Base-by-base conservation (phyloP, 2,888 invertebrate genomes). In the Bombylius major region DNA sequence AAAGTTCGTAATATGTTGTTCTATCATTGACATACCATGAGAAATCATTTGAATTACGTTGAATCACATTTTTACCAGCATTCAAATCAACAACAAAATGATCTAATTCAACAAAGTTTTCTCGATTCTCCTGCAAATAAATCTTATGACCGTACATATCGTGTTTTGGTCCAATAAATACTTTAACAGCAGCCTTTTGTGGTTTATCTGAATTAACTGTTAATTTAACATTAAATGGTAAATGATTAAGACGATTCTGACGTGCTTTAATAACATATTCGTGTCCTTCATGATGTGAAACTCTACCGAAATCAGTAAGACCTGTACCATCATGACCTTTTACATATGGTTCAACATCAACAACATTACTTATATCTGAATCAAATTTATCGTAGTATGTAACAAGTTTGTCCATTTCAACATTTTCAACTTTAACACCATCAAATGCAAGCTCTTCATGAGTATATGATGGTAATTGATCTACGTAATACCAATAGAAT, bases 371-470 rank as follows among this genome's bases (percentile, higher is more conserved):
- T 61, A 87, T 80, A 58, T 84, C 82, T 63, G 82, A 73, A 51
- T 84, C 77, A 65, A 79, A 83, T 66, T 81, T 77, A 63, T 87
- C 86, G 63, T 85, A 85, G 72, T 80, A 86, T 12, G 87, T 87
- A 46, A 79, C 71, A 5, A 87, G 75, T 59, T 82, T 81, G 65
- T 84, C 84, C 55, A 83, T 78, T 7, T 78, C 75, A 0, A 85
- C 76, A 23, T 77, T 78, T 56, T 82, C 79, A 59, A 86, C 77
- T 59, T 81, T 80, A 14, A 86, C 79, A 32, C 82, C 84, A 1
- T 81, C 78, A 75, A 80, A 84, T 60, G 72, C 67, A 12, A 84
- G 74, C 61, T 85, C 82, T 33, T 81, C 78, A 56, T 75, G 75
- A 11, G 77, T 80, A 75, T 87, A 87, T 52, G 76, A 73, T 46